Base-by-base conservation (phyloP, 1,140 invertebrate genomes). In the Drosophila bocki region DNA sequence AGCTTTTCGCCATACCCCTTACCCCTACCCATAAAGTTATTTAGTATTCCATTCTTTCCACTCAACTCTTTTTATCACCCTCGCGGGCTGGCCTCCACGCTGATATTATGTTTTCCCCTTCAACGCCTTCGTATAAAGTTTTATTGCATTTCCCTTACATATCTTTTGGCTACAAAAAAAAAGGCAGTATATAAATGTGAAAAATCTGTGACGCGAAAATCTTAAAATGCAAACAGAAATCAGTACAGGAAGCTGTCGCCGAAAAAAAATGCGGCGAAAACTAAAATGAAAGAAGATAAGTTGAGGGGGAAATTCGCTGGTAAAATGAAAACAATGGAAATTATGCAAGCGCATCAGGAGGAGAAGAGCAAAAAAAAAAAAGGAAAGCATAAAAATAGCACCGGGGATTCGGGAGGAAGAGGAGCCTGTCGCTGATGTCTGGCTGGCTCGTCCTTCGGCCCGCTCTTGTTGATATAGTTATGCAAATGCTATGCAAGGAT, bases 401-500 rank as follows among this genome's bases (percentile, higher is more conserved):
- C 39, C 19, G 65, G 42, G 68, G 45, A 37, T 29, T 8, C 29
- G 15, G 39, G 33, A 19, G 29, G 61, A 9, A 17, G 29, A 32
- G 58, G 53, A 67, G 58, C 50, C 51, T 67, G 71, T 63, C 53
- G 79, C 83, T 86, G 65, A 69, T 81, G 81, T 67, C 59, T 79
- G 67, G 47, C 15, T 42, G 26, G 42, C 41, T 67, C 71, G 81
- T 83, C 81, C 69, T 60, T 72, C 51, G 67, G 35, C 32, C 63
- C 15, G 9, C 48, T n/a, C 17, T 11, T 79, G 77, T 80, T 80
- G 77, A 80, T 80, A 90, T 90, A 90, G 85, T 90, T 90, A 90
- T 90, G 85, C 85, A 90, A 90, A 90, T 90, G 86, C 86, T 90
- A 90, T 90, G 85, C 85, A 90, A 90, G 78, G 81, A 90, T 90